A percentile compares a stretch with the other conserved stretches of the same genome.
phyloP scores from a whole-genome alignment of 2,113 vertebrate species.

The Penelope pileata region DNA sequence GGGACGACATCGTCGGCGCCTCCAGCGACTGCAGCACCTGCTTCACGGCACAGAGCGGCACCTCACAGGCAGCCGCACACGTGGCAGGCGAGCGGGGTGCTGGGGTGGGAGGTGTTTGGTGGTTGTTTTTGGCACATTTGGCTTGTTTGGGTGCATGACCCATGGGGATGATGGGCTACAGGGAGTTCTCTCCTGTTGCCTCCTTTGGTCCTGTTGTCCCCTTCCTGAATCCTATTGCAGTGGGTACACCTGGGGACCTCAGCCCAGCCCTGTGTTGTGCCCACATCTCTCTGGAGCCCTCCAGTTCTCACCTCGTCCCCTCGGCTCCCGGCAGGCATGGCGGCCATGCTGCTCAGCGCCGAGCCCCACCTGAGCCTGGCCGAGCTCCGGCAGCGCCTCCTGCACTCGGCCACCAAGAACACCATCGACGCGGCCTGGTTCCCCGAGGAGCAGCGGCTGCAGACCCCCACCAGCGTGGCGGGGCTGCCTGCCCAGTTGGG shows the following conservation, averaged over 20 bases:
- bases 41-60: slow-evolving; percentile 86
- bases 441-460: slow-evolving; percentile 75
- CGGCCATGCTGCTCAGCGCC: slow-evolving; percentile 81
- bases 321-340: slow-evolving; percentile 71
- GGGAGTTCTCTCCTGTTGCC: neutral
- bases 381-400: slow-evolving; percentile 82
- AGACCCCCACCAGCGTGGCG: slow-evolving; percentile 83
- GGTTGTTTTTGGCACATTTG: rapidly evolving
- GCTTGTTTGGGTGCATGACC: neutral
- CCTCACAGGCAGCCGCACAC: slow-evolving; percentile 87
- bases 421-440: slow-evolving; percentile 76
- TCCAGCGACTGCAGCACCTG: slow-evolving; percentile 91
- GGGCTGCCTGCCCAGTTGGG: slow-evolving; percentile 63
- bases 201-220: neutral
- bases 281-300: neutral
- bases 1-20: slow-evolving; percentile 88
- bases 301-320: rapidly evolving
- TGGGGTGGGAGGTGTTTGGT: rapidly evolving
- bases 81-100: slow-evolving; percentile 78
- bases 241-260: neutral
- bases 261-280: neutral
- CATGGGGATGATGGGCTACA: rapidly evolving
- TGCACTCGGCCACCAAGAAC: slow-evolving; percentile 78
- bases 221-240: neutral
- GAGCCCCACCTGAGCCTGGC: slow-evolving; percentile 69